Base-by-base conservation (phyloP, 92 coral and sea anemone species). In the Chrysogorgia sp. region DNA sequence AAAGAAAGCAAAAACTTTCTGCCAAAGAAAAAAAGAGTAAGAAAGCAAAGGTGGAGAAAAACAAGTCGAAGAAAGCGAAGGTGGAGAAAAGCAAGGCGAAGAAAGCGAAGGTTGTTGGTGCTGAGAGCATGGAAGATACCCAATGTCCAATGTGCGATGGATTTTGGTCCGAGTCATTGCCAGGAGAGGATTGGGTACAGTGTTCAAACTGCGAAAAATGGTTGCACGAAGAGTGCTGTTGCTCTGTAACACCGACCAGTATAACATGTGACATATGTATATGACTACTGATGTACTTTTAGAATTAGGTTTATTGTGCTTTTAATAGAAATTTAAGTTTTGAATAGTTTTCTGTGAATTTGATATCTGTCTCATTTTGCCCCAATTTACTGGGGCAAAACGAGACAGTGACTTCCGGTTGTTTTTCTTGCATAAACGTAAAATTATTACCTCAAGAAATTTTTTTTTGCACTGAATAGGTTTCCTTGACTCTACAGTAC, bases 211-310 rank as follows among this genome's bases (percentile, higher is more conserved):
- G 74, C 31, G 40, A 67, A 67, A 25, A 33, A 22, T 40, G 74
- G 74, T 34, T 22, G 22, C 74, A 67, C 37, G 56, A 67, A 67
- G 74, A 67, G 43, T 67, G 85, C 66, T 70, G 74, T 43, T 58
- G 53, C 45, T 21, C 56, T 2, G 43, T 67, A 25, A 67, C 74
- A 40, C 56, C 74, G 21, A 37, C 56, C 8, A 37, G 74, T 10
- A 47, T 47, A 64, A 34, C 48, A 8, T 21, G 55, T 75, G 81
- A 25, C 63, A 50, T 12, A 56, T 14, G 59, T 75, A 50, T 30
- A 72, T 37, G 70, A n/a, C 21, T 17, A 53, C 43, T 33, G 56
- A 75, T 1, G 55, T 52, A 0, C 63, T 52, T 8, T 34, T 57
- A 13, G 43, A 61, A 71, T 62, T 34, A 32, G 7, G 19, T 21